A percentile compares a stretch with the other conserved stretches of the same genome.
phyloP scores from a whole-genome alignment of 23 tunicate genomes.

The Oikopleura vanhoeffeni region DNA sequence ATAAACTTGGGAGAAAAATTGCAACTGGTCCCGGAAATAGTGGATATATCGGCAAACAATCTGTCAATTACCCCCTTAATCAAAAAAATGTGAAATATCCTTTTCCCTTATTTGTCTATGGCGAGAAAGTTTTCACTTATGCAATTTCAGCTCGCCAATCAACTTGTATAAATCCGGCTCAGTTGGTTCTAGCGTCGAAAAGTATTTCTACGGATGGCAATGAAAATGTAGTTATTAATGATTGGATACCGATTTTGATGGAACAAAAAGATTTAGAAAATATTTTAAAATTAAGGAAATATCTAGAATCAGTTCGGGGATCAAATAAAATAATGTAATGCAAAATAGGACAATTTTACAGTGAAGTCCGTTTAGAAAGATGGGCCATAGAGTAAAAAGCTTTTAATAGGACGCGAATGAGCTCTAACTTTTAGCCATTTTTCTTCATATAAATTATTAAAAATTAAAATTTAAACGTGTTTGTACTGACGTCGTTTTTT shows the following conservation, averaged over 20 bases:
- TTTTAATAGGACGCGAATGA: too few relatives aligned
- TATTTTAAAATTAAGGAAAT: too few relatives aligned
- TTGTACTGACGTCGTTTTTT: too few relatives aligned
- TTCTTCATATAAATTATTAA: too few relatives aligned
- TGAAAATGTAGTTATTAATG: conserved; percentile 40
- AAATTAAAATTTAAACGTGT: too few relatives aligned
- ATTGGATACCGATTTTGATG: conserved; percentile 25
- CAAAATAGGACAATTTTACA: too few relatives aligned
- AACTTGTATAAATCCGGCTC: conserved; percentile 59
- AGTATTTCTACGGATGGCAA: conserved; percentile 41
- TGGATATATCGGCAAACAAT: conserved; percentile 37
- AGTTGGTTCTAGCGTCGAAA: conserved; percentile 27
- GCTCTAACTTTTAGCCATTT: too few relatives aligned
- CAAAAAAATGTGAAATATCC: conserved; percentile 62
- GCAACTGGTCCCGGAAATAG: too few relatives aligned
- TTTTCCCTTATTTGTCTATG: conserved; percentile 52
- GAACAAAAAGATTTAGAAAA: not conserved
- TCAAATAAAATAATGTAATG: too few relatives aligned
- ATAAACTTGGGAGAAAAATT: conserved; percentile 69
- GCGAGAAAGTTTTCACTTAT: conserved; percentile 71
- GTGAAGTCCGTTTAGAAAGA: too few relatives aligned
- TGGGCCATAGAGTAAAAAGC: too few relatives aligned
- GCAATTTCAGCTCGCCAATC: conserved; percentile 64
- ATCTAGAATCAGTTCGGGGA: too few relatives aligned
- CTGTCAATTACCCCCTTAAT: conserved; percentile 68